Conservation (phyloP, 2,888 invertebrate genomes). For the Meta bourneti region DNA sequence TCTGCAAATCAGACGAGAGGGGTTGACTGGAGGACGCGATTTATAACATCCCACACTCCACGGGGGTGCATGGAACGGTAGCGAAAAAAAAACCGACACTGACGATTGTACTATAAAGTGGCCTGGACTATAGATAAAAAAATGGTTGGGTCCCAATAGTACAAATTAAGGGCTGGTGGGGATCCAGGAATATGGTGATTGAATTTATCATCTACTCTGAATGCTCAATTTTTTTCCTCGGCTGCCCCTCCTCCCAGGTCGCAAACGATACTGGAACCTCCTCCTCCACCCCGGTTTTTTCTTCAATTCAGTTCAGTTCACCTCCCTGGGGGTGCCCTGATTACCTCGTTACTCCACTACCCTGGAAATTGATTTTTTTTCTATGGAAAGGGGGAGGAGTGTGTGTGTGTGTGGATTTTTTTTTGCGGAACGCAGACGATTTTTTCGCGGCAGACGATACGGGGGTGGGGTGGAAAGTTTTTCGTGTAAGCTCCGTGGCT, state of each 20-base stretch:
- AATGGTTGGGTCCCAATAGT: slow-evolving; percentile 47
- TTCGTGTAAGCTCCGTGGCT: no score
- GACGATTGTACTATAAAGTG: slow-evolving; percentile 32
- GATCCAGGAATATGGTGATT: slow-evolving; percentile 59
- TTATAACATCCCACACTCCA: slow-evolving; percentile 33
- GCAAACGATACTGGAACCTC: background rate
- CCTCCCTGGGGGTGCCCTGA: no score
- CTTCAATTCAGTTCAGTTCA: no score
- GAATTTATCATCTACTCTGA: slow-evolving; percentile 61
- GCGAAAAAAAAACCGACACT: slow-evolving; percentile 19
- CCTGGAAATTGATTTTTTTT: no score
- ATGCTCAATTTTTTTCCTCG: background rate
- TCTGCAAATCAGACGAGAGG: slow-evolving; percentile 54
- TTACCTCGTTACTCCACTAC: no score
- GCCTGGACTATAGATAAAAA: background rate
- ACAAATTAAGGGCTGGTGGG: slow-evolving; percentile 62
- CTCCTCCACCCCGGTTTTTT: background rate
- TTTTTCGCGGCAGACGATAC: no score
- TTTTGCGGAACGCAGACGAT: no score
- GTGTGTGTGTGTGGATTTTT: no score
- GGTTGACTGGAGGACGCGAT: slow-evolving; percentile 46
- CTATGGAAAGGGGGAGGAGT: no score
- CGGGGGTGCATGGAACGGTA: background rate
- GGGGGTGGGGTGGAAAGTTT: no score
- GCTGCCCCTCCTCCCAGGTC: background rate